Conservation (phyloP, 2,113 vertebrate species). For the Plecturocebus donacophilus region DNA sequence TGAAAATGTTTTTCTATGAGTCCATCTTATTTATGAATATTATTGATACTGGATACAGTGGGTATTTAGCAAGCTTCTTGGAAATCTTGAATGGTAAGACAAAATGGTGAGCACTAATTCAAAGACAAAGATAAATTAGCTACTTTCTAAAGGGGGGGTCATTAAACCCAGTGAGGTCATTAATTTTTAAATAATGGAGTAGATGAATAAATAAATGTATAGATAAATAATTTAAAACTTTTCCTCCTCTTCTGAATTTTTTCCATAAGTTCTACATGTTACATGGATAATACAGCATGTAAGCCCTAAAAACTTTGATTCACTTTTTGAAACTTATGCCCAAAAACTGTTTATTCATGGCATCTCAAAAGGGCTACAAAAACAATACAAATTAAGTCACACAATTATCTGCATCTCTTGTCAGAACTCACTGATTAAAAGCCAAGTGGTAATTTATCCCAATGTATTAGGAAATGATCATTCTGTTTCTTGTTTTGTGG, state of each 20-base stretch:
- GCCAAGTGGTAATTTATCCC: background rate
- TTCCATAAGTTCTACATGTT: background rate
- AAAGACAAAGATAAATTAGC: background rate
- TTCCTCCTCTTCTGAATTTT: background rate
- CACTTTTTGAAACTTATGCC: background rate
- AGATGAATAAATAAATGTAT: background rate
- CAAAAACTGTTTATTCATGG: constrained; percentile 7
- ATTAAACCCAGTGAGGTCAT: background rate
- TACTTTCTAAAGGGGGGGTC: background rate
- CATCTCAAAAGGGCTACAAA: constrained; percentile 19
- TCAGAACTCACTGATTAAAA: constrained; percentile 28
- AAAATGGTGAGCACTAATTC: background rate
- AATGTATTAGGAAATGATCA: background rate
- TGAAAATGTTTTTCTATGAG: background rate
- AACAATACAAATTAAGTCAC: constrained; percentile 16
- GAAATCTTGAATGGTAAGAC: background rate
- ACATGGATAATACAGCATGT: background rate
- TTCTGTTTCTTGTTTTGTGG: constrained; percentile 47
- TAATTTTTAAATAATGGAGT: background rate
- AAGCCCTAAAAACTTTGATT: background rate
- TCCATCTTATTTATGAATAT: background rate
- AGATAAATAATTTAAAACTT: background rate
- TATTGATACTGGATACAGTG: background rate
- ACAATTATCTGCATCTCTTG: background rate
- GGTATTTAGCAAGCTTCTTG: background rate